These are phyloP conservation scores for Columba guinea DNA, from an alignment of 2,797 vertebrate genomes.

Conservation along the genomic window DNA sequence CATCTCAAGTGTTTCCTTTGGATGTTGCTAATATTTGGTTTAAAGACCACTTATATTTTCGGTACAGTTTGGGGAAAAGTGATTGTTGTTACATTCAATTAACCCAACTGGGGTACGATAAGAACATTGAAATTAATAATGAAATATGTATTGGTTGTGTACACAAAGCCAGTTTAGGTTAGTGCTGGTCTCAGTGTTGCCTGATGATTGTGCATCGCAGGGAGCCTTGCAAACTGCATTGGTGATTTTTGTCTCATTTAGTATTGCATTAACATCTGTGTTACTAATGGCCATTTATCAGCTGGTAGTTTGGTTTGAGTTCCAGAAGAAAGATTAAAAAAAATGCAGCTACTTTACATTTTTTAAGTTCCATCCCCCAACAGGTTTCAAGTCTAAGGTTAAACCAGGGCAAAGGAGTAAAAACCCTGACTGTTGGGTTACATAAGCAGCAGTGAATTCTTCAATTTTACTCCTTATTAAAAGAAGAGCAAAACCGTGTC, in stretches of 20 bases:
- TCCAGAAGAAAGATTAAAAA: conserved; percentile 13
- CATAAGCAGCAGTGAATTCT: not conserved
- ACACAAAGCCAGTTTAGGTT: not conserved
- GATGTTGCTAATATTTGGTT: not conserved
- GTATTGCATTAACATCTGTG: conserved; percentile 23
- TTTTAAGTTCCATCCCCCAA: not conserved
- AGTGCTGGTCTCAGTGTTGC: not conserved
- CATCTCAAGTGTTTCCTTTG: conserved; percentile 1
- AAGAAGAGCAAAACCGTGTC: not conserved
- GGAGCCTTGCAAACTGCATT: not conserved
- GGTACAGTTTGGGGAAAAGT: not conserved
- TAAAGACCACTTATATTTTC: conserved; percentile 20
- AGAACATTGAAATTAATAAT: not conserved
- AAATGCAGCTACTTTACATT: not conserved
- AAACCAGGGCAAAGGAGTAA: not conserved
- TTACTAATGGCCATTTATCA: conserved; percentile 17
- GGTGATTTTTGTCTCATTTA: conserved; percentile 41
- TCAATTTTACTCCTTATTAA: not conserved
- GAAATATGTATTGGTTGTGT: not conserved
- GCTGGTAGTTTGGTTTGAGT: not conserved
- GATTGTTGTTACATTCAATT: conserved; percentile 24
- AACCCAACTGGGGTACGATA: not conserved
- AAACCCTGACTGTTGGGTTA: not conserved
- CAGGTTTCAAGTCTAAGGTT: not conserved
- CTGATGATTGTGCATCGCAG: not conserved